Evolutionary conservation across 1,140 invertebrate species (phyloP).

Genomic region (Panagrolaimus sp.): DNA sequence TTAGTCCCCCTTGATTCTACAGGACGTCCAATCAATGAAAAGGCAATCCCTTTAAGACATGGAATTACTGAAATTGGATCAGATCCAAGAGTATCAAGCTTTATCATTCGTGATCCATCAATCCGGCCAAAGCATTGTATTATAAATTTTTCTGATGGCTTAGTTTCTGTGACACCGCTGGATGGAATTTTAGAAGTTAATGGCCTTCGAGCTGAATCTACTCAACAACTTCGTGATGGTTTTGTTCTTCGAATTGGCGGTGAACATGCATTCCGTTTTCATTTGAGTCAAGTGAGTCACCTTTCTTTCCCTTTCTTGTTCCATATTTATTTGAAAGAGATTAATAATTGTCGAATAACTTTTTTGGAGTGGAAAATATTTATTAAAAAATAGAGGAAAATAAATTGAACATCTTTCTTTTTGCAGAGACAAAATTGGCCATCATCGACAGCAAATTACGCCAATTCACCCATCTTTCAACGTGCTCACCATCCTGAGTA

Average conservation of each 20-base stretch:
- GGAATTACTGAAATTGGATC: slow-evolving; percentile 34
- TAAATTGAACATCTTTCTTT: too few species aligned
- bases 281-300: too few species aligned
- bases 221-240: slow-evolving; percentile 5
- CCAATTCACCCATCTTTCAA: too few species aligned
- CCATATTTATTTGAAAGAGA: too few species aligned
- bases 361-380: too few species aligned
- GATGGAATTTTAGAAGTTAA: slow-evolving; percentile 38
- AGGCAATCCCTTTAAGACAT: slow-evolving; percentile 24
- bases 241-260: slow-evolving; percentile 17
- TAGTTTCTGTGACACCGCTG: slow-evolving; percentile 58
- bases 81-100: slow-evolving; percentile 9
- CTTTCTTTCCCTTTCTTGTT: too few species aligned
- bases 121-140: slow-evolving; percentile 61
- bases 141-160: slow-evolving; percentile 58
- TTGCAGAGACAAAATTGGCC: too few species aligned
- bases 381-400: too few species aligned
- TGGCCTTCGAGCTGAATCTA: slow-evolving; percentile 7
- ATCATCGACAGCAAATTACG: too few species aligned
- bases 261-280: slow-evolving; percentile 18
- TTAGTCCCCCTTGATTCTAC: neutral
- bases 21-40: slow-evolving; percentile 2
- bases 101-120: slow-evolving; percentile 28
- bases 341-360: too few species aligned
- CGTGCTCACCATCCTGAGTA: too few species aligned